Base-by-base conservation (phyloP, 2,888 invertebrate genomes). In the Lepidocyrtoides sp. region DNA sequence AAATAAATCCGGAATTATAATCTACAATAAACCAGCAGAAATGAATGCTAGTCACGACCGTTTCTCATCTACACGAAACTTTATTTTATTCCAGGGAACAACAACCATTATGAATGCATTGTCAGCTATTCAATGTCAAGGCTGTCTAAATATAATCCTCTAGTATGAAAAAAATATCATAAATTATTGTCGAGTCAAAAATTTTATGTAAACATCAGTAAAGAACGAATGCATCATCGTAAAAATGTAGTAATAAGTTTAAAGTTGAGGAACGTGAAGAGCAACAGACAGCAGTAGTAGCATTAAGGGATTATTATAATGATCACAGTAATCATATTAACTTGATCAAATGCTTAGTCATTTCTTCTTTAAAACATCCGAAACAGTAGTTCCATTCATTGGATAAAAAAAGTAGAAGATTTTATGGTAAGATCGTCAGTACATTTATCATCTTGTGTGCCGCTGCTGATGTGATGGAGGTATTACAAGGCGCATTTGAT, bases 171-270 rank as follows among this genome's bases (percentile, higher is more conserved):
- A 20, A 23, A 23, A 0, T 1, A 26, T 29, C 2, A 29, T 41
- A 57, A 51, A 2, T 66, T 66, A 66, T 29, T 66, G 81, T 57
- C 32, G 57, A 63, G 60, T n/a, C 29, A 17, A 48, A 2, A 32
- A 69, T 29, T n/a, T n/a, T n/a, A n/a, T n/a, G n/a, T n/a, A n/a
- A n/a, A n/a, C n/a, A n/a, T n/a, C n/a, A n/a, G n/a, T n/a, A n/a
- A n/a, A n/a, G n/a, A n/a, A n/a, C n/a, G n/a, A 84, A 84, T 84
- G 84, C 84, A 66, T 36, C 41, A n/a, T 63, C 84, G 20, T 51
- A 84, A 66, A 84, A 83, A 83, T n/a, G 17, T 7, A 69, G 17
- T n/a, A 69, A 17, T 17, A 23, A 29, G 26, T 63, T 29, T n/a
- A 77, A 77, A 77, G 20, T 77, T 77, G 77, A 69, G 69, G 17